These are phyloP conservation scores for Leucophenga maculata DNA, from an alignment of 2,888 invertebrate genomes.

Conservation along the genomic window DNA sequence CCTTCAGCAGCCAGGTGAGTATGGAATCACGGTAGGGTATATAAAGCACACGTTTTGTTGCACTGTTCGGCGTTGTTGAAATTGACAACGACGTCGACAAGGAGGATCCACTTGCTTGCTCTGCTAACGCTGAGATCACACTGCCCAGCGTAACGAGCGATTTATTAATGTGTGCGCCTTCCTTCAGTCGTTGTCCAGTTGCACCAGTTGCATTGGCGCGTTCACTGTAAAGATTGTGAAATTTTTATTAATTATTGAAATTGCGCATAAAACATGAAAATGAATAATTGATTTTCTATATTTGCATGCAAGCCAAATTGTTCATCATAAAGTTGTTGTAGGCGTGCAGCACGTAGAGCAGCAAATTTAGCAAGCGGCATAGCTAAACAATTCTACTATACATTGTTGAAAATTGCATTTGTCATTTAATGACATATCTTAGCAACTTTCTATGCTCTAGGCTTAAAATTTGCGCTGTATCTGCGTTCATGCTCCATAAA, in stretches of 20 bases:
- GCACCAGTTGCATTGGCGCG: slow-evolving; percentile 91
- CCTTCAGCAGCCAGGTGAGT: slow-evolving; percentile 89
- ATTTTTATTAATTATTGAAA: not conserved
- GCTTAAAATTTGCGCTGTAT: not conserved
- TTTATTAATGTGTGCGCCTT: slow-evolving; percentile 93
- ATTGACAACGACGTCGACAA: slow-evolving; percentile 38
- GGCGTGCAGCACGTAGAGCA: slow-evolving; percentile 4
- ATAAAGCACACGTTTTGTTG: slow-evolving; percentile 76
- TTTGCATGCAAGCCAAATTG: slow-evolving; percentile 19
- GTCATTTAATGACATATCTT: not conserved
- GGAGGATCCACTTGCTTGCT: slow-evolving; percentile 71
- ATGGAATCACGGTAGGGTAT: slow-evolving; percentile 92
- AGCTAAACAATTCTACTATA: not conserved
- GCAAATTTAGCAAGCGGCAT: not conserved
- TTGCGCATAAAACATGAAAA: not conserved
- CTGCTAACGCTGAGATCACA: slow-evolving; percentile 89
- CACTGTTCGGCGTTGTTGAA: slow-evolving; percentile 70
- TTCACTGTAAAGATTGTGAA: slow-evolving; percentile 75
- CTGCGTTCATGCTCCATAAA: slow-evolving; percentile 43
- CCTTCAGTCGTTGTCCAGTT: slow-evolving; percentile 90
- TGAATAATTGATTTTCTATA: not conserved
- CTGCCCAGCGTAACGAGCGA: slow-evolving; percentile 90
- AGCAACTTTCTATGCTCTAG: not conserved
- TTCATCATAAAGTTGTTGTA: not conserved
- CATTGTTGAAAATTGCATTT: not conserved